Conservation (phyloP, 1,140 invertebrate species). For the Drosophila saltans region DNA sequence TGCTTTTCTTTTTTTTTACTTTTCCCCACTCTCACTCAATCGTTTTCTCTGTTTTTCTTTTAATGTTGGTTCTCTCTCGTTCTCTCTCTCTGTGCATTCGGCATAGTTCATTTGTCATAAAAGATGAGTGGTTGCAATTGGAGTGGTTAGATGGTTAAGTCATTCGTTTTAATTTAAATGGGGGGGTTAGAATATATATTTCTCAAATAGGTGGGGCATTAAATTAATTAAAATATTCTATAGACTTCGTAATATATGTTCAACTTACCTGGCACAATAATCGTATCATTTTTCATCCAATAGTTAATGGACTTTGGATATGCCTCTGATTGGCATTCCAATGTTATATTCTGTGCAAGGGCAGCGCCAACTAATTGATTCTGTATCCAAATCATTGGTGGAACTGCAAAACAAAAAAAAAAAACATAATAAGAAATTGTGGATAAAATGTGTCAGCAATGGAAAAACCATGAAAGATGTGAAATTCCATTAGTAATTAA, state of each 20-base stretch:
- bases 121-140: slow-evolving; percentile 66
- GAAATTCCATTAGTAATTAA: slow-evolving; percentile 61
- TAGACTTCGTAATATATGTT: background rate
- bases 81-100: slow-evolving; percentile 28
- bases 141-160: slow-evolving; percentile 36
- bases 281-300: slow-evolving; percentile 92
- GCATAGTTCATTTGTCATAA: slow-evolving; percentile 64
- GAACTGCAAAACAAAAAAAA: slow-evolving; percentile 85
- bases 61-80: slow-evolving; percentile 23
- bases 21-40: slow-evolving; percentile 1
- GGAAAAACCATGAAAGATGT: slow-evolving; percentile 46
- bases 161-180: slow-evolving; percentile 36
- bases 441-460: slow-evolving; percentile 38
- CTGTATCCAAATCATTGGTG: slow-evolving; percentile 93
- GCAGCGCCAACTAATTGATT: slow-evolving; percentile 92
- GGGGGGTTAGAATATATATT: background rate
- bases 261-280: slow-evolving; percentile 90
- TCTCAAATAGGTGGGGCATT: background rate
- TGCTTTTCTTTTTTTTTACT: slow-evolving; percentile 35
- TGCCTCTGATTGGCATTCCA: slow-evolving; percentile 94
- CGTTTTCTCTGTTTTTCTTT: slow-evolving; percentile 18
- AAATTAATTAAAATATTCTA: background rate
- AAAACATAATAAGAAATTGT: slow-evolving; percentile 17
- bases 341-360: slow-evolving; percentile 88
- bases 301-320: slow-evolving; percentile 94